These are phyloP conservation scores for Lutjanus erythropterus DNA, from an alignment of 2,113 vertebrate species.

Conservation along the genomic window DNA sequence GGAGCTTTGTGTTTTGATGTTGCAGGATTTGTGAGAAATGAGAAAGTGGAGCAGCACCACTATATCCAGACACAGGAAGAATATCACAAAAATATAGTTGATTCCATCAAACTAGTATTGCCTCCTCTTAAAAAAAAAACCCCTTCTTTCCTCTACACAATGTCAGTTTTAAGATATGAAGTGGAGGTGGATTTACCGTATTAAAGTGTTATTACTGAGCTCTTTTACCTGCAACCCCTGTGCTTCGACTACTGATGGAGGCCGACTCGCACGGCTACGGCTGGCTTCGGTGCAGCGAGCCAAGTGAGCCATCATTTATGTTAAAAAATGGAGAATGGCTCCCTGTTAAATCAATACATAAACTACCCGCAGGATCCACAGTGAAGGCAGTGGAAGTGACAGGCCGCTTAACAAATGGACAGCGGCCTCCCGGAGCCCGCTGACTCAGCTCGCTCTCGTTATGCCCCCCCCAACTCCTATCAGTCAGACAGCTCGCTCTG, in stretches of 20 bases:
- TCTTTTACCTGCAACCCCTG: slow-evolving; percentile 41
- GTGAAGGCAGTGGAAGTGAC: slow-evolving; percentile 76
- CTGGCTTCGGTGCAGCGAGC: slow-evolving; percentile 45
- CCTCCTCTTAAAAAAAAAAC: slow-evolving; percentile 4
- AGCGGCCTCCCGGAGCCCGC: slow-evolving; percentile 58
- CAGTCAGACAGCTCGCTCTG: slow-evolving; percentile 48
- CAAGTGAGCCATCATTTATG: slow-evolving; percentile 82
- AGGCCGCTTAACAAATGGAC: slow-evolving; percentile 82
- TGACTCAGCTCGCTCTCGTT: slow-evolving; percentile 75
- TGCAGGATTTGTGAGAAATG: slow-evolving; percentile 34
- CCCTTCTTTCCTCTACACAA: not conserved
- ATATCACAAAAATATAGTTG: slow-evolving; percentile 19
- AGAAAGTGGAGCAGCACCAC: slow-evolving; percentile 60
- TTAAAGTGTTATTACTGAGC: slow-evolving; percentile 7
- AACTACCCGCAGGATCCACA: slow-evolving; percentile 80
- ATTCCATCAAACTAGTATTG: slow-evolving; percentile 31
- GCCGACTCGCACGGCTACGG: slow-evolving; percentile 28
- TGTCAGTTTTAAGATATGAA: slow-evolving; percentile 9
- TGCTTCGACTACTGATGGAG: slow-evolving; percentile 57
- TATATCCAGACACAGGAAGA: slow-evolving; percentile 7
- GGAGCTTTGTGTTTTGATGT: slow-evolving; percentile 69
- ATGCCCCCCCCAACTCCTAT: slow-evolving; percentile 38
- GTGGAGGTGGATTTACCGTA: slow-evolving; percentile 22
- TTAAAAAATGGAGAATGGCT: slow-evolving; percentile 76
- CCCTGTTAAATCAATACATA: slow-evolving; percentile 84